These are phyloP conservation scores for Pangasius djambal DNA, from an alignment of 2,797 vertebrate genomes.

Conservation along the genomic window DNA sequence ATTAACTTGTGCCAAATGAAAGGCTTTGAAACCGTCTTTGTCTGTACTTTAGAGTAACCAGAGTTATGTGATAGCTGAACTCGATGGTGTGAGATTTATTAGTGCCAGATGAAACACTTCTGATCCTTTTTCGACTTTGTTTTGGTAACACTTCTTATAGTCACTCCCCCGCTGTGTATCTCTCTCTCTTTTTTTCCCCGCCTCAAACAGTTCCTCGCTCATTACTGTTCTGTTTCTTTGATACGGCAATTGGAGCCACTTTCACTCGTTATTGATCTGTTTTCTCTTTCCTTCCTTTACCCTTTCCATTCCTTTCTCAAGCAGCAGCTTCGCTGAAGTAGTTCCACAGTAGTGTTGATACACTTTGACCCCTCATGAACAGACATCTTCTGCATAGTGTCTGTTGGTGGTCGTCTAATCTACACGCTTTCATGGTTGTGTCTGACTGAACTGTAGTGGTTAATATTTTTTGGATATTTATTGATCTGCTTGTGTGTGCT, in stretches of 20 bases:
- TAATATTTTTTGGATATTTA: slow-evolving; percentile 57
- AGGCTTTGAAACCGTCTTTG: slow-evolving; percentile 41
- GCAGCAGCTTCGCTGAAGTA: slow-evolving; percentile 49
- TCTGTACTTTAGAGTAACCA: slow-evolving; percentile 37
- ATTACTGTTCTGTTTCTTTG: slow-evolving; percentile 44
- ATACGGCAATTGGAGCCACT: slow-evolving; percentile 55
- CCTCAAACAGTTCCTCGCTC: slow-evolving; percentile 53
- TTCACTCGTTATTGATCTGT: slow-evolving; percentile 68
- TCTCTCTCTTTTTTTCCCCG: not conserved
- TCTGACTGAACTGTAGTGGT: slow-evolving; percentile 34
- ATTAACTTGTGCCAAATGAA: not conserved
- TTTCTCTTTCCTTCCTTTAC: slow-evolving; percentile 46
- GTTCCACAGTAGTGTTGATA: slow-evolving; percentile 47
- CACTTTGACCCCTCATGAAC: slow-evolving; percentile 63
- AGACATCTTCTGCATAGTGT: slow-evolving; percentile 68
- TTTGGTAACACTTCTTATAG: slow-evolving; percentile 41
- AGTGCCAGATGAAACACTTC: slow-evolving; percentile 46
- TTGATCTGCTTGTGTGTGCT: slow-evolving; percentile 75
- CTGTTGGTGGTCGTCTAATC: slow-evolving; percentile 64
- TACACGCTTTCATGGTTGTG: slow-evolving; percentile 31
- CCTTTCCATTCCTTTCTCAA: slow-evolving; percentile 37
- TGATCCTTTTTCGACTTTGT: slow-evolving; percentile 50
- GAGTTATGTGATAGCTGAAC: slow-evolving; percentile 33
- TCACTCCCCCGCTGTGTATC: slow-evolving; percentile 39
- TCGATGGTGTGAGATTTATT: slow-evolving; percentile 49